Evolutionary conservation across 2,113 vertebrate species (phyloP).

Genomic region (Pseudorhombus dupliciocellatus): DNA sequence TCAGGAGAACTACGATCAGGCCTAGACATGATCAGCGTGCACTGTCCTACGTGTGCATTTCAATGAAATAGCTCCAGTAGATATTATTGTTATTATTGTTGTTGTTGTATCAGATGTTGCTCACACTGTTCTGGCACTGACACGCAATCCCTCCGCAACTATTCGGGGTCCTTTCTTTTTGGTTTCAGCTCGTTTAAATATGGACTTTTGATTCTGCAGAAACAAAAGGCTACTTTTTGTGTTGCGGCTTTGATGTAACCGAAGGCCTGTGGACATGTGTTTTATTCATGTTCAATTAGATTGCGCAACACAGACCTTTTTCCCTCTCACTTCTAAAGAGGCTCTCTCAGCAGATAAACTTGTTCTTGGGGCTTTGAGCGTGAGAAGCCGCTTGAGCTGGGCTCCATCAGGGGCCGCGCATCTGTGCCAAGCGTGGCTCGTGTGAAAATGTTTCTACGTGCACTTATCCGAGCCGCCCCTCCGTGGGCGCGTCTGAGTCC

Average conservation of each 20-base stretch:
- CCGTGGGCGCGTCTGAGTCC: slow-evolving; percentile 5
- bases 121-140: slow-evolving; percentile 40
- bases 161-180: slow-evolving; percentile 39
- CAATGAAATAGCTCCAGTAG: slow-evolving; percentile 22
- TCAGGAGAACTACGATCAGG: slow-evolving; percentile 4
- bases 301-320: slow-evolving; percentile 55
- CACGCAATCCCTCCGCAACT: slow-evolving; percentile 34
- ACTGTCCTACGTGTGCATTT: slow-evolving; percentile 1
- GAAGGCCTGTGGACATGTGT: slow-evolving; percentile 27
- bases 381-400: background rate
- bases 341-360: slow-evolving; percentile 13
- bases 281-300: slow-evolving; percentile 33
- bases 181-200: slow-evolving; percentile 14
- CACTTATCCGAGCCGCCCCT: slow-evolving; percentile 1
- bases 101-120: slow-evolving; percentile 41
- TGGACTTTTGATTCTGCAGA: background rate
- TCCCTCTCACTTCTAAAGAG: slow-evolving; percentile 45
- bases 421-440: background rate
- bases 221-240: slow-evolving; percentile 65
- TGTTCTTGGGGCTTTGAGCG: background rate
- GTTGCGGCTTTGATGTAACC: slow-evolving; percentile 41
- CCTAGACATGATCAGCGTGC: background rate
- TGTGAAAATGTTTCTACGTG: slow-evolving; percentile 3
- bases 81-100: slow-evolving; percentile 27
- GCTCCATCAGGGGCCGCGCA: background rate